These are phyloP conservation scores for Aythya baeri DNA, from an alignment of 2,113 vertebrate species.

Conservation along the genomic window DNA sequence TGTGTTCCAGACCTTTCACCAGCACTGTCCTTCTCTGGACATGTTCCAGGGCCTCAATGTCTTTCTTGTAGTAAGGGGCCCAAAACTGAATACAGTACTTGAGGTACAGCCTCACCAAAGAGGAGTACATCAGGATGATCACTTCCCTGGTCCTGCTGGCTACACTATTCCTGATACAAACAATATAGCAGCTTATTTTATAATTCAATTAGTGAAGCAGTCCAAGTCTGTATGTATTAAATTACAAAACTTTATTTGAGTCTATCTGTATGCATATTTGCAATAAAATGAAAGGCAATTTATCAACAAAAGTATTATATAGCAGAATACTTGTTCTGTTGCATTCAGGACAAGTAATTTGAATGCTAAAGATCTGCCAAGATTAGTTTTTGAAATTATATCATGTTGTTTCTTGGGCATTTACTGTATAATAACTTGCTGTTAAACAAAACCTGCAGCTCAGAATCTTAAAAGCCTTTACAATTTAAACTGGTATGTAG, in stretches of 20 bases:
- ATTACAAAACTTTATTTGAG: background rate
- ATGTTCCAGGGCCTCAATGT: too few species aligned
- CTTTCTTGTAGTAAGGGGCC: too few species aligned
- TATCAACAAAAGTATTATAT: background rate
- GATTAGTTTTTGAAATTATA: conserved; percentile 38
- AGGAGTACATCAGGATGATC: too few species aligned
- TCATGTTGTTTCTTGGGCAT: conserved; percentile 13
- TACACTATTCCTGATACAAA: too few species aligned
- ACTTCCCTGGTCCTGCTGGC: too few species aligned
- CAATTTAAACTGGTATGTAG: background rate
- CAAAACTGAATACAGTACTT: too few species aligned
- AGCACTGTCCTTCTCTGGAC: too few species aligned
- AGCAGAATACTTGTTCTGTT: background rate
- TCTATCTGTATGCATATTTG: background rate
- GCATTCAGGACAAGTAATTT: conserved; percentile 37
- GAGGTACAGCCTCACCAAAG: too few species aligned
- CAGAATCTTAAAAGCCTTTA: conserved; percentile 29
- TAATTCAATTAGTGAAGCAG: background rate
- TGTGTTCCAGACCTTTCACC: too few species aligned
- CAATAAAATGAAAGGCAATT: background rate
- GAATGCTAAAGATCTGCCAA: conserved; percentile 32
- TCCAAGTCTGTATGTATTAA: background rate
- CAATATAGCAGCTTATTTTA: background rate
- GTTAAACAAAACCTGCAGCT: conserved; percentile 55
- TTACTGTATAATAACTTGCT: conserved; percentile 49